Evolutionary conservation across 1,140 invertebrate species (phyloP).

Genomic region (Macrobrachium nipponense): DNA sequence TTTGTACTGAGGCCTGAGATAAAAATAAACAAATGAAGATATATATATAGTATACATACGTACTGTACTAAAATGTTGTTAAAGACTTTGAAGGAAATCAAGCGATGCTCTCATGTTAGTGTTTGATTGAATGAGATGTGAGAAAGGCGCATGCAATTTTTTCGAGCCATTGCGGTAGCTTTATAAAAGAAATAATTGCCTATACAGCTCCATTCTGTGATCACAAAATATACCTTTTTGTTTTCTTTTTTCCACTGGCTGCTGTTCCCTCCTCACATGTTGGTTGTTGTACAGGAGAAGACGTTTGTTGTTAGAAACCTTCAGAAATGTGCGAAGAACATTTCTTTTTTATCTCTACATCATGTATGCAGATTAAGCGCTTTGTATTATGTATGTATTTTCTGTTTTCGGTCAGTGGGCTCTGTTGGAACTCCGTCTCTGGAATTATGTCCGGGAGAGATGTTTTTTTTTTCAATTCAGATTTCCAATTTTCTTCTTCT

Average conservation of each 20-base stretch:
- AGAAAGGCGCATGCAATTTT: slow-evolving; percentile 35
- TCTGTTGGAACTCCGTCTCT: slow-evolving; percentile 39
- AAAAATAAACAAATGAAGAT: no score
- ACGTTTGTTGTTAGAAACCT: slow-evolving; percentile 51
- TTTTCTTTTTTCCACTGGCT: slow-evolving; percentile 25
- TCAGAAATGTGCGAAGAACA: slow-evolving; percentile 22
- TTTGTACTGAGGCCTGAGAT: no score
- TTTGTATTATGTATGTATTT: slow-evolving; percentile 32
- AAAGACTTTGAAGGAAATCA: background rate
- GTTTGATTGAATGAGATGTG: background rate
- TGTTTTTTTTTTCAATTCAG: no score
- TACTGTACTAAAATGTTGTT: background rate
- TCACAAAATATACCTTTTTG: slow-evolving; percentile 30
- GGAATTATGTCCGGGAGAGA: no score
- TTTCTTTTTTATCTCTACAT: slow-evolving; percentile 33
- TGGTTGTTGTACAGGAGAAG: slow-evolving; percentile 54
- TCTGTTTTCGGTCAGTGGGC: slow-evolving; percentile 22
- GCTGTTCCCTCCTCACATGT: slow-evolving; percentile 54
- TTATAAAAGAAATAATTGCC: slow-evolving; percentile 10
- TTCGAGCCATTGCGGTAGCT: slow-evolving; percentile 42
- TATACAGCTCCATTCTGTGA: slow-evolving; percentile 48
- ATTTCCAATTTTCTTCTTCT: no score
- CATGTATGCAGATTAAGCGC: slow-evolving; percentile 51
- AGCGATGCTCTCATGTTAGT: no score
- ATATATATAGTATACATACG: background rate